phyloP scores from a whole-genome alignment of 1,140 invertebrate species.

The Telenomus remus region DNA sequence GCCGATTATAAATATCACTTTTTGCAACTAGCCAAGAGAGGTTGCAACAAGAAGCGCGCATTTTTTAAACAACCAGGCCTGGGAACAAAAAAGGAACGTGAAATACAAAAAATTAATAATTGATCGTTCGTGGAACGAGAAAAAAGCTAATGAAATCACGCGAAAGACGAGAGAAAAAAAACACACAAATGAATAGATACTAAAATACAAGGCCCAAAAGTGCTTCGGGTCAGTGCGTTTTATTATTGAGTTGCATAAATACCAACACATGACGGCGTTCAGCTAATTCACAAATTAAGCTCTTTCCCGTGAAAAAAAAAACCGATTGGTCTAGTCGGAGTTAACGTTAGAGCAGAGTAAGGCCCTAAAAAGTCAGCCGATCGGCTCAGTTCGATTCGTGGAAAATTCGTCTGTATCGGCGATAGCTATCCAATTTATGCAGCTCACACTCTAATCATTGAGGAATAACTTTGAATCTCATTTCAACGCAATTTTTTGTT shows the following conservation, averaged over 20 bases:
- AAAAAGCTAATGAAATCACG: too few species aligned
- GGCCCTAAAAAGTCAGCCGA: background rate
- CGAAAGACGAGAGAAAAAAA: too few species aligned
- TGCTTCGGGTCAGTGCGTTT: constrained; percentile 12
- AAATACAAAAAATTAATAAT: too few species aligned
- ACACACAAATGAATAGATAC: too few species aligned
- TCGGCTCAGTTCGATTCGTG: background rate
- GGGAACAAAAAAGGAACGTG: too few species aligned
- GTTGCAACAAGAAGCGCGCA: too few species aligned
- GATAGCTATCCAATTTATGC: background rate
- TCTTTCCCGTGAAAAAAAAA: constrained; percentile 15
- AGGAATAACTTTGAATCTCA: too few species aligned
- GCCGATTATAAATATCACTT: constrained; percentile 35
- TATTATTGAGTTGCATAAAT: constrained; percentile 42
- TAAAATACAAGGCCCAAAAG: constrained; percentile 2
- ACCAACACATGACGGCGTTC: constrained; percentile 26
- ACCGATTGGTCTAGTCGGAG: background rate
- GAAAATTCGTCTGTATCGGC: background rate
- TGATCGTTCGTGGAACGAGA: too few species aligned
- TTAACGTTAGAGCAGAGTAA: background rate
- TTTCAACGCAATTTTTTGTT: too few species aligned
- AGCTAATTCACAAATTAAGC: constrained; percentile 29
- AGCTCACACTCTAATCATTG: background rate
- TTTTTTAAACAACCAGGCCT: too few species aligned
- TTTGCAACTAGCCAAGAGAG: constrained; percentile 1